phyloP scores from a whole-genome alignment of 2,888 invertebrate species.

The Tupiocoris notatus region DNA sequence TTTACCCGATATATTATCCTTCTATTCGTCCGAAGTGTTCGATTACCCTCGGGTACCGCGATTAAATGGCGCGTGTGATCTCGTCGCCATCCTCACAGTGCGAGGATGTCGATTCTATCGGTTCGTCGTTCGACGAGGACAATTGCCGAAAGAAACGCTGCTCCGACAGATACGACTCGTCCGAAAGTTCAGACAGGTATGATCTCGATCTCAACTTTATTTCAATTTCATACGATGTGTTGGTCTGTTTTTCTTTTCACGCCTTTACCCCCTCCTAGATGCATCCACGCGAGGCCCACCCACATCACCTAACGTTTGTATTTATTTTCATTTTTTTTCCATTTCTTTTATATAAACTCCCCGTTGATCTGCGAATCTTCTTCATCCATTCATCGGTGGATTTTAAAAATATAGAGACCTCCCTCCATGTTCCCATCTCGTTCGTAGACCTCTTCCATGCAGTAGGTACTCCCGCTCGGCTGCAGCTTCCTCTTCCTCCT shows the following conservation, averaged over 20 bases:
- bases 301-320: no score
- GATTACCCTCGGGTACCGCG: neutral
- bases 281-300: no score
- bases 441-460: neutral
- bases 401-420: neutral
- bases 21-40: neutral
- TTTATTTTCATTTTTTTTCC: no score
- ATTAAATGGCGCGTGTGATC: neutral
- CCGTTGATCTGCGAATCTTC: no score
- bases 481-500: neutral
- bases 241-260: neutral
- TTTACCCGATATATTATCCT: no score
- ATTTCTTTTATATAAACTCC: no score
- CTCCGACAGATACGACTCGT: conserved; percentile 88
- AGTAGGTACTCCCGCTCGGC: neutral
- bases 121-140: conserved; percentile 44
- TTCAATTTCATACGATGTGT: no score
- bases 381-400: neutral
- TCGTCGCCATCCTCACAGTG: neutral
- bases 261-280: no score
- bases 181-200: conserved; percentile 90
- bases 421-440: no score
- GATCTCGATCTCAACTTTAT: neutral
- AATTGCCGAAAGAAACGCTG: conserved; percentile 76
- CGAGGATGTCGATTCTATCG: conserved; percentile 38